A percentile compares a stretch with the other conserved stretches of the same genome.
Conservation (phyloP, 2,888 invertebrate genomes). For the Steinernema carpocapsae region DNA sequence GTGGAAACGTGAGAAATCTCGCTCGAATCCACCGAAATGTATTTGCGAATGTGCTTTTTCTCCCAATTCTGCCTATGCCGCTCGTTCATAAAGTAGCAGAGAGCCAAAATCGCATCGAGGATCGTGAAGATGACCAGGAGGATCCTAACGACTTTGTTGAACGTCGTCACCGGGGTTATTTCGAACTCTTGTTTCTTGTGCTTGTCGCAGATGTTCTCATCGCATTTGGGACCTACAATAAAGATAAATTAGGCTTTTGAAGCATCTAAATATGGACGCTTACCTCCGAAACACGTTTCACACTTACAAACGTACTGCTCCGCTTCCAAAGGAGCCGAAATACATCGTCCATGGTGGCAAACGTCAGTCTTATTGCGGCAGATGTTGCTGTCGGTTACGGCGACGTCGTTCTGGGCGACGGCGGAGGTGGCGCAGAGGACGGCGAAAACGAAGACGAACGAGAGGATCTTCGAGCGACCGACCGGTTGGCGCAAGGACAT, state of each 20-base stretch:
- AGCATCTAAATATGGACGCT: too few relatives aligned
- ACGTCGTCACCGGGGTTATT: neutral
- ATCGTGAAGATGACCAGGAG: neutral
- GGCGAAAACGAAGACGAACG: too few relatives aligned
- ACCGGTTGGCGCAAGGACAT: too few relatives aligned
- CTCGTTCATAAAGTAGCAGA: neutral
- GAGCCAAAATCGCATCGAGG: neutral
- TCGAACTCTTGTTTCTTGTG: neutral
- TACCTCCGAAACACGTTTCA: constrained; percentile 6
- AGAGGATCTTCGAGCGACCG: too few relatives aligned
- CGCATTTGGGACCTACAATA: neutral
- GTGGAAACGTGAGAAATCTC: neutral
- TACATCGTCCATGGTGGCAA: neutral
- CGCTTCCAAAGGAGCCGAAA: neutral
- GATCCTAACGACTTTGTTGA: neutral
- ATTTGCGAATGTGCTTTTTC: neutral
- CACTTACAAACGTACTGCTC: neutral
- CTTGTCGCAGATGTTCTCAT: neutral
- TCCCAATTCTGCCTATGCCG: neutral
- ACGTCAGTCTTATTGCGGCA: too few relatives aligned
- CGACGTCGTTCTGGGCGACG: too few relatives aligned
- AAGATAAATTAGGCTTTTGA: too few relatives aligned
- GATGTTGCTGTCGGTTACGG: too few relatives aligned
- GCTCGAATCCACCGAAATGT: neutral
- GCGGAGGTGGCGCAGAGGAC: too few relatives aligned